phyloP scores from a whole-genome alignment of 2,888 invertebrate genomes.

The Heliconius ismenius region DNA sequence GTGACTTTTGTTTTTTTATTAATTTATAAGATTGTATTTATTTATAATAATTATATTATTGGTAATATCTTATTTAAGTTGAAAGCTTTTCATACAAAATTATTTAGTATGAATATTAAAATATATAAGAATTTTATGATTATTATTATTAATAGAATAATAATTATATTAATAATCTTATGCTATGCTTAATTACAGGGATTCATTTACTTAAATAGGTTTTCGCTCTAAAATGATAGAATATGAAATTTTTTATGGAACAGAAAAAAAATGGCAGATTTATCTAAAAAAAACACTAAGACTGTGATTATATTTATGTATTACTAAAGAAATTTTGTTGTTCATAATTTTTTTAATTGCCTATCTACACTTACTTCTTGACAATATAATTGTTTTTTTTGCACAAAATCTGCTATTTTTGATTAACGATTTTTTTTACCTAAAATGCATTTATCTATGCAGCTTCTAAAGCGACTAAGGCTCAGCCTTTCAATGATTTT shows the following conservation, averaged over 20 bases:
- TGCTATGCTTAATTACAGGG: constrained; percentile 34
- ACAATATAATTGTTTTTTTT: background rate
- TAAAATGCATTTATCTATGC: constrained; percentile 19
- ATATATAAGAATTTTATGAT: background rate
- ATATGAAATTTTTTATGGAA: constrained; percentile 1
- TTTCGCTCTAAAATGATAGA: constrained; percentile 42
- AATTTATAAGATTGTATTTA: background rate
- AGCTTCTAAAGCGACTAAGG: constrained; percentile 23
- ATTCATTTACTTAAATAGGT: constrained; percentile 34
- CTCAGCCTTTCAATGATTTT: constrained; percentile 18
- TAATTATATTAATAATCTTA: constrained; percentile 1
- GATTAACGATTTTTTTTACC: constrained; percentile 10
- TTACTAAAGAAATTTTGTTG: background rate
- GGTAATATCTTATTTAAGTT: background rate
- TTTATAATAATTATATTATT: constrained; percentile 13
- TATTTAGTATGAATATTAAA: constrained; percentile 3
- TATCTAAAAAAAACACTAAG: background rate
- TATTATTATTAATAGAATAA: constrained; percentile 1
- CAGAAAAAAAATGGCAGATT: constrained; percentile 22
- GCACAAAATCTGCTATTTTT: constrained; percentile 7
- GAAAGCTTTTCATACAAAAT: background rate
- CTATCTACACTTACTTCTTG: background rate
- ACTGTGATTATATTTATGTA: constrained; percentile 6
- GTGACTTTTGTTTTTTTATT: constrained; percentile 20
- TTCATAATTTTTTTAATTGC: background rate